Conservation (phyloP, 2,888 invertebrate genomes). For the Anticlea derivata region DNA sequence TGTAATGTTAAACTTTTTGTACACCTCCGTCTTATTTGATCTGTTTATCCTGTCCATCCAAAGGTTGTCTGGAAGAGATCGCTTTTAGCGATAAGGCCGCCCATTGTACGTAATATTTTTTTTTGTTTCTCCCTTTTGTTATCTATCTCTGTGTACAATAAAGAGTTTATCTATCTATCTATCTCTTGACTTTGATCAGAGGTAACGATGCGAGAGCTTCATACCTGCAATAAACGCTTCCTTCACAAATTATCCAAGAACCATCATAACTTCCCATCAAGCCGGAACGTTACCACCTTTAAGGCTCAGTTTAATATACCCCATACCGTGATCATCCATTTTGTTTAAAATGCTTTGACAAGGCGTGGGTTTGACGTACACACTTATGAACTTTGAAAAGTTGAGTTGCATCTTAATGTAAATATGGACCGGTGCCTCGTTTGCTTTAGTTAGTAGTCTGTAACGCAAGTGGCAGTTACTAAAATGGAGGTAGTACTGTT, state of each 20-base stretch:
- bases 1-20: too few species aligned
- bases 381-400: slow-evolving; percentile 37
- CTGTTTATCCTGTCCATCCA: too few species aligned
- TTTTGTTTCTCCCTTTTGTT: too few species aligned
- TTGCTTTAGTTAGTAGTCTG: too few species aligned
- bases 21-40: too few species aligned
- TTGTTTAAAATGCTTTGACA: slow-evolving; percentile 39
- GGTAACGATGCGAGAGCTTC: too few species aligned
- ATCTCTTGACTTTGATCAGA: too few species aligned
- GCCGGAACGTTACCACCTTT: slow-evolving; percentile 10
- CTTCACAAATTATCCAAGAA: neutral
- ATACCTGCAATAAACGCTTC: neutral
- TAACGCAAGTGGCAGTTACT: slow-evolving; percentile 27
- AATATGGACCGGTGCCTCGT: slow-evolving; percentile 35
- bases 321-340: slow-evolving; percentile 30
- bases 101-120: too few species aligned
- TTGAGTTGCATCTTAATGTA: slow-evolving; percentile 35
- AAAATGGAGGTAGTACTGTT: slow-evolving; percentile 5
- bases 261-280: neutral
- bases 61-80: too few species aligned
- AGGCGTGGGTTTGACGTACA: slow-evolving; percentile 43
- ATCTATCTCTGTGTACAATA: too few species aligned
- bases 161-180: too few species aligned
- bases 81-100: too few species aligned
- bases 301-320: slow-evolving; percentile 26